Base-by-base conservation (phyloP, 2,888 invertebrate genomes). In the Drosophila tanythrix region DNA sequence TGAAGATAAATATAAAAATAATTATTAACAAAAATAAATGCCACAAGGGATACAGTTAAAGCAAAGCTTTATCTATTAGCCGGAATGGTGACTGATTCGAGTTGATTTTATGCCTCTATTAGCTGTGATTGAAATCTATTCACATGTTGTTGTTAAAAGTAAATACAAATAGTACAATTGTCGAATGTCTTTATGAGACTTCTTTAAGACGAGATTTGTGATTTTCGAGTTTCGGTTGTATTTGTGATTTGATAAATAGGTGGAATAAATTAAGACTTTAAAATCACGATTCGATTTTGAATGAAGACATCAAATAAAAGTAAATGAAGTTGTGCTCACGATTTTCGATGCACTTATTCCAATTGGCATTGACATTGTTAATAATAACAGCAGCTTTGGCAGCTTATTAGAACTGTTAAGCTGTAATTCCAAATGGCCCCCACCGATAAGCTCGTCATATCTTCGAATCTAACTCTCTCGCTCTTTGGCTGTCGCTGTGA, bases 331-430 rank as follows among this genome's bases (percentile, higher is more conserved):
- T 13, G 5, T 56, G 31, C 31, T 56, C 8, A 36, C 21, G 31
- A 61, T 25, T 21, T 18, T 10, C n/a, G 27, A 1, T 10, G 27
- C 27, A 40, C 11, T 4, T 27, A 21, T 27, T 36, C 25, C 46
- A 71, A 71, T 70, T 71, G 27, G 55, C 15, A 51, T 71, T 62
- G 51, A 31, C n/a, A 35, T 21, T 53, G 27, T 50, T 51, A 25
- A 35, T 13, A 13, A 21, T 51, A 57, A 58, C 21, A 70, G 29
- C 27, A 68, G 71, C 55, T 56, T 43, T 40, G 53, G 55, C 27
- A 35, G 13, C 21, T 11, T 15, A 33, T 59, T 50, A 29, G 21
- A 66, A 66, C 48, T 57, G 73, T 63, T 60, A 67, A 67, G 57
- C 63, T 58, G 43, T 40, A 55, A 13, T 55, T 62, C 3, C 40